Percentiles rank a stretch among this genome's conserved stretches.
These are phyloP conservation scores for Xanthostigma xanthostigma DNA, from an alignment of 2,888 invertebrate species.

Conservation along the genomic window DNA sequence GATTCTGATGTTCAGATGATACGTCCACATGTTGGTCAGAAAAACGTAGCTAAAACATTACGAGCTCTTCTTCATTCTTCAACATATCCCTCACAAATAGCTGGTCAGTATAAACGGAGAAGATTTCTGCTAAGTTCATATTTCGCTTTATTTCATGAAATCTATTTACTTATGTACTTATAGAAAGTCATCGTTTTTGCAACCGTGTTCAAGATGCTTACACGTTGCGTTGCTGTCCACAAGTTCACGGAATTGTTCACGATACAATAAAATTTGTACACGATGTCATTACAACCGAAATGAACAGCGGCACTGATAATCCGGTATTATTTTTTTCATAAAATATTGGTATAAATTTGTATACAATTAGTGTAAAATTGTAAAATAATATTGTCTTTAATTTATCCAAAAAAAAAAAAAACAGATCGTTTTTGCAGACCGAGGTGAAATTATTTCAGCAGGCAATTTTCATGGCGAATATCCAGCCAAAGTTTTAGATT, in stretches of 20 bases:
- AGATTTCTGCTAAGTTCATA: no score
- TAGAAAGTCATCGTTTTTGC: conserved; percentile 47
- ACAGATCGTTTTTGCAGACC: conserved; percentile 35
- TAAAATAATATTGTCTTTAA: conserved; percentile 1
- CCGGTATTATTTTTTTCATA: conserved; percentile 29
- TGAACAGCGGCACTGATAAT: conserved; percentile 53
- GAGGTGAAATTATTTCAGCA: conserved; percentile 45
- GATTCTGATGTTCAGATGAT: conserved; percentile 45
- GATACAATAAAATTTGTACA: conserved; percentile 48
- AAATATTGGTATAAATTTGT: background rate
- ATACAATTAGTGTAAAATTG: background rate
- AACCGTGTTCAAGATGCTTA: conserved; percentile 51
- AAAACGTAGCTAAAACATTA: conserved; percentile 38
- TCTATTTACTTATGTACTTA: conserved; percentile 5
- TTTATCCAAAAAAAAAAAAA: conserved; percentile 14
- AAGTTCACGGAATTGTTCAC: conserved; percentile 48
- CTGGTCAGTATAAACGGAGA: conserved; percentile 25
- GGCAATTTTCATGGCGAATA: conserved; percentile 59
- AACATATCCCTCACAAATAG: conserved; percentile 45
- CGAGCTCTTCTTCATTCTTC: conserved; percentile 44
- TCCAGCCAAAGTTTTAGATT: conserved; percentile 49
- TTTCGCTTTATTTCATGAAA: no score
- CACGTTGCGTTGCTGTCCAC: conserved; percentile 46
- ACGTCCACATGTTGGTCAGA: conserved; percentile 47
- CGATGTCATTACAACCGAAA: conserved; percentile 40